phyloP scores from a whole-genome alignment of 2,888 invertebrate genomes.

The Drosophila paucipuncta region DNA sequence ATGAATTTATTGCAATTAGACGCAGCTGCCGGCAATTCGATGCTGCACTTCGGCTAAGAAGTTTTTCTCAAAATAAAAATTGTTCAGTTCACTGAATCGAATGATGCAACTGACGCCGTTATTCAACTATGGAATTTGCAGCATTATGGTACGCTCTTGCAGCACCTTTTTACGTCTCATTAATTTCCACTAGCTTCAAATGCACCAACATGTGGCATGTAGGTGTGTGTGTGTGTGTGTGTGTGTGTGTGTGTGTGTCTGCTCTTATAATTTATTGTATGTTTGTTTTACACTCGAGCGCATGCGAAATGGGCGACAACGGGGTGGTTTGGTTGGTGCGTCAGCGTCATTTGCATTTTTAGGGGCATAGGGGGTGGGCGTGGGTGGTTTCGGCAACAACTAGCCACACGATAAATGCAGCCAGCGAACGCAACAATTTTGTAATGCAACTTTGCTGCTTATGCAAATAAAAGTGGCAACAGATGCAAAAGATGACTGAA shows the following conservation, averaged over 20 bases:
- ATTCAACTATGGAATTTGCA: conserved; percentile 54
- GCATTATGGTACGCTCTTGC: conserved; percentile 21
- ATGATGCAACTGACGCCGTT: conserved; percentile 61
- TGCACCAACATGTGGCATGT: conserved; percentile 18
- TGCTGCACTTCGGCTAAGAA: neutral
- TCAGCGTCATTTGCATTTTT: conserved; percentile 20
- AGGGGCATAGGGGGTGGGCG: neutral
- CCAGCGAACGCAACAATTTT: conserved; percentile 65
- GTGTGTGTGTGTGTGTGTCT: conserved; percentile 20
- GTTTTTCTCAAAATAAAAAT: conserved; percentile 39
- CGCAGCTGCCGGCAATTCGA: conserved; percentile 2
- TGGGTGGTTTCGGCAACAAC: neutral
- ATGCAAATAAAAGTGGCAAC: conserved; percentile 67
- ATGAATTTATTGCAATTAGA: conserved; percentile 25
- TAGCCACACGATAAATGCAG: conserved; percentile 32
- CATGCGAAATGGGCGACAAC: conserved; percentile 39
- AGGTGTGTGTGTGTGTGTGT: conserved; percentile 11
- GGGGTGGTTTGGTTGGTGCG: neutral
- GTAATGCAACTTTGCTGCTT: conserved; percentile 53
- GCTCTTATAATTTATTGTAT: conserved; percentile 74
- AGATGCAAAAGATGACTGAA: conserved; percentile 53
- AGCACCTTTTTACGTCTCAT: conserved; percentile 74
- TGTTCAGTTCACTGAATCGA: conserved; percentile 68
- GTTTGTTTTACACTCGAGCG: conserved; percentile 72
- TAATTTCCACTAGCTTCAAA: conserved; percentile 61